Evolutionary conservation across 53 echinoderm and acorn worm genomes (phyloP), one percentile per base, ranked within the genome.

Genomic region (Paracentrotus lividus): DNA sequence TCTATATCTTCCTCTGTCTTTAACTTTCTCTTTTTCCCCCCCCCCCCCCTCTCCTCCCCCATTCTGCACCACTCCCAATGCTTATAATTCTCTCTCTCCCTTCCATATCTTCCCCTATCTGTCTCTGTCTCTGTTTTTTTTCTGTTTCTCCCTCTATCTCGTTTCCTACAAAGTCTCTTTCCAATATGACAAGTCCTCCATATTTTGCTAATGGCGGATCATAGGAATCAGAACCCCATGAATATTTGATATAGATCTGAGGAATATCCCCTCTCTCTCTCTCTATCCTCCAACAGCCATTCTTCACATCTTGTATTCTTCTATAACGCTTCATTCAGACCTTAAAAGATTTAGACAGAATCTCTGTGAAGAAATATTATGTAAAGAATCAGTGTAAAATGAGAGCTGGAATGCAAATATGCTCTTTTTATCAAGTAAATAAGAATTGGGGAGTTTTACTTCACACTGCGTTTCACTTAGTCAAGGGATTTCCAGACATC

Each of bases 191-290:
- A 55, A 36, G 86, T 56, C 47, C 86, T 86, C 21, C 86, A 86
- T 56, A 86, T 53, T 56, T 56, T 55, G 54, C 55, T 86, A 55
- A 86, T 86, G 86, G 86, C 16, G 47, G 86, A 86, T 86, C 86
- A 86, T 86, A 33, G 54, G 36, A 55, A 54, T 86, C 86, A 86
- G 86, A 31, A 86, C 26, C 56, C 86, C 33, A 86, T 86, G 86
- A 86, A 86, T 86, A 86, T 86, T 86, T 86, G 86, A 86, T 86
- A 86, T 56, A 86, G 86, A 86, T 86, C 86, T 56, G 47, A 20
- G 47, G 47, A 47, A 27, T 47, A 81, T 81, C 81, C 81, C 44
- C 10, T 0, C 24, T 81, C 51, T 51, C n/a, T 51, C 6, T 8
- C 81, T 26, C 81, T 47, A 15, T 81, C 47, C 81, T 12, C 49